Percentiles rank a stretch among this genome's conserved stretches.
phyloP scores from a whole-genome alignment of 2,113 vertebrate genomes.

The Nothobranchius furzeri region DNA sequence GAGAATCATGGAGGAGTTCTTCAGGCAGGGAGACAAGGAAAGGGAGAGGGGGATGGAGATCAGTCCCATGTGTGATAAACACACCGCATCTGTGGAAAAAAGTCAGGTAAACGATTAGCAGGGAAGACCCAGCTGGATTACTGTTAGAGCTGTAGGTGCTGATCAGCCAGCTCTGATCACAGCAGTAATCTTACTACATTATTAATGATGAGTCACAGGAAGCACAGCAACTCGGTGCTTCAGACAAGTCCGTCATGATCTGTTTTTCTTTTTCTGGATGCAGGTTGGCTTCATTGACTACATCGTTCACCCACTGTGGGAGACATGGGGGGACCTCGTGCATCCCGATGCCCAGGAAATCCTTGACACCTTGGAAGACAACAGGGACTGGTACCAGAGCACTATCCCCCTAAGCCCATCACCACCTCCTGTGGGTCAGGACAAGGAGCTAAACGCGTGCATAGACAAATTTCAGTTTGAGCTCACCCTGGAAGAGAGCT shows the following conservation, averaged over 20 bases:
- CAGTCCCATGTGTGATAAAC: conserved; percentile 94
- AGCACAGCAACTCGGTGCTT: conserved; percentile 25
- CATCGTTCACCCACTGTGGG: conserved; percentile 93
- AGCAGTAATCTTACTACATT: conserved; percentile 58
- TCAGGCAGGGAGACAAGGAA: conserved; percentile 90
- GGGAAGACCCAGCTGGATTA: conserved; percentile 26
- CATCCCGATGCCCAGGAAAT: conserved; percentile 93
- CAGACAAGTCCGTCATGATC: conserved; percentile 9
- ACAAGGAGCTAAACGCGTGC: conserved; percentile 76
- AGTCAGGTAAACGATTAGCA: conserved; percentile 82
- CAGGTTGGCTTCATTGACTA: conserved; percentile 96
- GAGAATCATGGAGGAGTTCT: conserved; percentile 94
- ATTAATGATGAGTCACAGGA: conserved; percentile 52
- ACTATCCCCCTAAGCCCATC: conserved; percentile 91
- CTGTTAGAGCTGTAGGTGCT: conserved; percentile 37
- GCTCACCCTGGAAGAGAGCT: conserved; percentile 77
- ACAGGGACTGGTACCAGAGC: conserved; percentile 94
- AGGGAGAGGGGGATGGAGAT: conserved; percentile 92
- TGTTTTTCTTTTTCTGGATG: conserved; percentile 9
- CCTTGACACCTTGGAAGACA: conserved; percentile 91
- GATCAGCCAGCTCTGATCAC: conserved; percentile 52
- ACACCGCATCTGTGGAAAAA: conserved; percentile 92
- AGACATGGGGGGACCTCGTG: conserved; percentile 93
- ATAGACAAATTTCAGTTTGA: conserved; percentile 81
- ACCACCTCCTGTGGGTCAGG: conserved; percentile 77